Percentiles rank a stretch among this genome's conserved stretches.
These are phyloP conservation scores for Ophraella communa DNA, from an alignment of 2,888 invertebrate genomes.

Conservation along the genomic window DNA sequence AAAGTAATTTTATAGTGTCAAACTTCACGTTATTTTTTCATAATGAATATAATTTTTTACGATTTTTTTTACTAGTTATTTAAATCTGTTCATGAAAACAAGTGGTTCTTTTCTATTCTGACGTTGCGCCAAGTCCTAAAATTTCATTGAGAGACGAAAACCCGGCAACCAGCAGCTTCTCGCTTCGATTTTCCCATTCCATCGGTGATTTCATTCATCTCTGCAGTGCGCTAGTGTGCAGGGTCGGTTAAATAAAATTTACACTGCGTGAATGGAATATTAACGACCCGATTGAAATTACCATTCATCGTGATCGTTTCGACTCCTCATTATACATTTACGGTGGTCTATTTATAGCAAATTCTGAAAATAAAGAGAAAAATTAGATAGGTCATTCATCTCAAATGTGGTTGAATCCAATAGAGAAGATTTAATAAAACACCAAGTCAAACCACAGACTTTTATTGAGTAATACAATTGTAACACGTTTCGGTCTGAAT, in stretches of 20 bases:
- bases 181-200: constrained; percentile 25
- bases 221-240: constrained; percentile 26
- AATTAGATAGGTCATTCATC: no score
- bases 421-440: no score
- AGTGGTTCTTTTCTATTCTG: not conserved
- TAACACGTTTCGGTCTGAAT: no score
- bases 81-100: not conserved
- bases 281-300: not conserved
- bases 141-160: constrained; percentile 21
- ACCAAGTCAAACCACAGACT: no score
- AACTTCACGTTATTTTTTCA: no score
- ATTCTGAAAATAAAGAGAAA: not conserved
- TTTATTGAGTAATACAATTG: no score
- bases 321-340: no score
- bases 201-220: constrained; percentile 23
- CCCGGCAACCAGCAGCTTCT: not conserved
- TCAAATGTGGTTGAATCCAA: no score
- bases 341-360: not conserved
- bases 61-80: no score
- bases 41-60: no score
- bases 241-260: constrained; percentile 1
- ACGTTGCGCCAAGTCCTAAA: constrained; percentile 5
- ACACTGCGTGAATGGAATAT: not conserved
- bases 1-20: no score
- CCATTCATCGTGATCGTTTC: not conserved